These are phyloP conservation scores for Lagopus muta DNA, from an alignment of 2,113 vertebrate genomes.

Conservation along the genomic window DNA sequence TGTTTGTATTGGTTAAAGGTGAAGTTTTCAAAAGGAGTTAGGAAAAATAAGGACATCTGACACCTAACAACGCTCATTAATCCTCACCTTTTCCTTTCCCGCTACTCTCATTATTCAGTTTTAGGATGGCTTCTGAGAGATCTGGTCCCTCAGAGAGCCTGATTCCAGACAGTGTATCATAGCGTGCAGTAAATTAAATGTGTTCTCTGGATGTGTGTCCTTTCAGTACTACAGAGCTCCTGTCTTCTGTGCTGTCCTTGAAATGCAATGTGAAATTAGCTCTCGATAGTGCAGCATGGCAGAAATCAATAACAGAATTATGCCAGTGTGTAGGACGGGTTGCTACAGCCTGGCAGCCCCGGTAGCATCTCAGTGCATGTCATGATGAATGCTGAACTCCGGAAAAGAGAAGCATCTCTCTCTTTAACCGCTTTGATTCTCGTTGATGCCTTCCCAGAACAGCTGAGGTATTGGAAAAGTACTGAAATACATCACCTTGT, in stretches of 20 bases:
- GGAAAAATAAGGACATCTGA: neutral
- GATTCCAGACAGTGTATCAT: neutral
- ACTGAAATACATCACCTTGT: conserved; percentile 27
- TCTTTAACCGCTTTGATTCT: conserved; percentile 7
- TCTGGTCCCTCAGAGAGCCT: neutral
- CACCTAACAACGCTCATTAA: neutral
- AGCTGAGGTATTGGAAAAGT: conserved; percentile 18
- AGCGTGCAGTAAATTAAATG: conserved; percentile 1
- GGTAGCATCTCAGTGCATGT: neutral
- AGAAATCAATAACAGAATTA: conserved; percentile 67
- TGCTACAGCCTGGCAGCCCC: neutral
- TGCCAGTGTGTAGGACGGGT: neutral
- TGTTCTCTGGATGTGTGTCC: neutral
- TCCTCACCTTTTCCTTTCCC: neutral
- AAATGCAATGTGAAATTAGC: conserved; percentile 51
- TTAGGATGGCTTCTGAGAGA: neutral
- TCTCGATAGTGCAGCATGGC: neutral
- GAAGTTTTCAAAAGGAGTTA: neutral
- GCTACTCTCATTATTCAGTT: neutral
- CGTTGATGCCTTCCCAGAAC: neutral
- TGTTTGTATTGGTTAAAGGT: neutral
- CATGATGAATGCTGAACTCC: neutral
- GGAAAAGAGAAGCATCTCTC: neutral
- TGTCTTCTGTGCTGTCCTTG: conserved; percentile 32
- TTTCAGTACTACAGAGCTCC: neutral